These are phyloP conservation scores for Leptinotarsa rubiginosa DNA, from an alignment of 2,888 invertebrate species.

Conservation along the genomic window DNA sequence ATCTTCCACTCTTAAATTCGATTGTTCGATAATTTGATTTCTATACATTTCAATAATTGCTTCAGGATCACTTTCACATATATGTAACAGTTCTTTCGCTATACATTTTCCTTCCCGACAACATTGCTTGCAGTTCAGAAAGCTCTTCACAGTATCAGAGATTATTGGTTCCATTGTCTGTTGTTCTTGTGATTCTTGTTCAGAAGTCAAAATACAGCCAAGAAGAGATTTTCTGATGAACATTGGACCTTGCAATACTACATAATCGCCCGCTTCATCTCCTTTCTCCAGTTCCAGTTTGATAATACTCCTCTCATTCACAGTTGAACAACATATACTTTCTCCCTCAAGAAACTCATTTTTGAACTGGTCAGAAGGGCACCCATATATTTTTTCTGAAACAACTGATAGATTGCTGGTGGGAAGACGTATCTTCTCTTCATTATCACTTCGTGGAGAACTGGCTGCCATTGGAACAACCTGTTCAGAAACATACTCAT, in stretches of 20 bases:
- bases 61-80: slow-evolving; percentile 12
- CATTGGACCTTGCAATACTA: slow-evolving; percentile 4
- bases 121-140: not conserved
- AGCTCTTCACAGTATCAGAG: not conserved
- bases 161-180: not conserved
- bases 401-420: not conserved
- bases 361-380: not conserved
- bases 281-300: not conserved
- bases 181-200: not conserved
- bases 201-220: no score
- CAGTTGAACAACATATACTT: not conserved
- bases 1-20: not conserved
- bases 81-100: not conserved
- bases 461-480: not conserved
- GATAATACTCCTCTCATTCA: not conserved
- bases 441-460: not conserved
- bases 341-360: not conserved
- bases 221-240: slow-evolving; percentile 2
- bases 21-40: not conserved
- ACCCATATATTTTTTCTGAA: not conserved
- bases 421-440: not conserved
- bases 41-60: slow-evolving; percentile 15
- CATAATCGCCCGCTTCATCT: not conserved
- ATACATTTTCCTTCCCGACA: slow-evolving; percentile 12
- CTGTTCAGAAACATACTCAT: not conserved